Evolutionary conservation across 2,888 invertebrate genomes (phyloP).

Genomic region (Eristalinus aeneus): DNA sequence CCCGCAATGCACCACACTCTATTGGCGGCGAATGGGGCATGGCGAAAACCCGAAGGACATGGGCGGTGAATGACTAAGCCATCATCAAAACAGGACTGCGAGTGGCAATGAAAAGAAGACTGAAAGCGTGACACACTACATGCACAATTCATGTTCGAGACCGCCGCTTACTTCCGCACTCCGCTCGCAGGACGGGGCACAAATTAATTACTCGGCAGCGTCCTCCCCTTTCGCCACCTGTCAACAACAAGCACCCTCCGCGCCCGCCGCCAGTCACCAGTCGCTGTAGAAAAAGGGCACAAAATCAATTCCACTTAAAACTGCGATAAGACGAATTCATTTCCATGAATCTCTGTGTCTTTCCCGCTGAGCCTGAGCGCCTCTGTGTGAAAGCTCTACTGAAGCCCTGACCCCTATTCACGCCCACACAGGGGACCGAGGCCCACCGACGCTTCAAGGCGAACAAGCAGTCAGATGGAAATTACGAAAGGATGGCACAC

Average conservation of each 20-base stretch:
- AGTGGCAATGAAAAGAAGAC: background rate
- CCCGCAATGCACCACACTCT: background rate
- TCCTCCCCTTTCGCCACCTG: background rate
- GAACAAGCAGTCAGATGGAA: constrained; percentile 31
- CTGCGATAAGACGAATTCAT: constrained; percentile 21
- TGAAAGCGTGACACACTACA: background rate
- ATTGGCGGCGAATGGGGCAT: background rate
- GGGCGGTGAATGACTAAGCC: constrained; percentile 30
- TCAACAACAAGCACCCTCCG: background rate
- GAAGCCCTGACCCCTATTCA: constrained; percentile 47
- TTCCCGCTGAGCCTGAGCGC: background rate
- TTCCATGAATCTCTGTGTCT: constrained; percentile 1
- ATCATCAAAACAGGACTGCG: background rate
- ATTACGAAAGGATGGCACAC: constrained; percentile 31
- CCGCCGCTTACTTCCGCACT: constrained; percentile 38
- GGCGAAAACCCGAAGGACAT: constrained; percentile 27
- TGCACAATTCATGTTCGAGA: constrained; percentile 36
- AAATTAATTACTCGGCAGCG: constrained; percentile 37
- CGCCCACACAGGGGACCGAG: background rate
- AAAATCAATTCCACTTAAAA: constrained; percentile 52
- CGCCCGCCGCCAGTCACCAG: background rate
- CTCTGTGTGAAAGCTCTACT: background rate
- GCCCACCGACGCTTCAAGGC: constrained; percentile 18
- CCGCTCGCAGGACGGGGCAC: background rate
- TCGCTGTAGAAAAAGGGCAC: constrained; percentile 8